Evolutionary conservation across 2,888 invertebrate genomes (phyloP), one percentile per base, ranked within the genome.

Genomic region (Nemotelus nigrinus): DNA sequence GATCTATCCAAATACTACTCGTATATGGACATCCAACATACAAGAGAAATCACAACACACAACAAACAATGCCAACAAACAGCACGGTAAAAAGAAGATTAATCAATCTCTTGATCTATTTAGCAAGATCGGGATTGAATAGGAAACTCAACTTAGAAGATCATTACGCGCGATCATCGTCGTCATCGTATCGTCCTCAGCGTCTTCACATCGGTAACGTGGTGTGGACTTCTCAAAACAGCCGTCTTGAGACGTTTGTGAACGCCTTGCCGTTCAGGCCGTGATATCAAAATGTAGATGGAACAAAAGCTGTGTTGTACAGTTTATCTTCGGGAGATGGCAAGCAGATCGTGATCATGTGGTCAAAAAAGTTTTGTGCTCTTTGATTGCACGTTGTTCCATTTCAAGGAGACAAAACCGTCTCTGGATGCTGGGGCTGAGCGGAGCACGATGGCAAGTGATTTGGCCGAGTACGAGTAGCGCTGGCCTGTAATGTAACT

Each of bases 21-120:
- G n/a, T n/a, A 67, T 76, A 64, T 58, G 68, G 68, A 68, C 76
- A 67, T 47, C 65, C 39, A 67, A 76, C 58, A 68, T 58, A 77
- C 76, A 76, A 65, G 48, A 72, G 25, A 57, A 74, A 74, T 60
- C 76, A 65, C 76, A 67, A 68, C 76, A 71, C 39, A 68, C 65
- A 10, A 60, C 44, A 70, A 77, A 58, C 63, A 76, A 76, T 63
- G 65, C 55, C 65, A 76, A 76, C 76, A 53, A 64, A 76, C 65
- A 75, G 58, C 47, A 50, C 41, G 55, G 55, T 44, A 47, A 65
- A 58, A 63, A 76, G 76, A 79, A 79, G 77, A 75, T 78, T 80
- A 80, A 80, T 80, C 80, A 80, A 80, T 80, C 80, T 80, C 77
- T 78, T 80, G 80, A 80, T 80, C 80, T 80, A 77, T 77, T 79